Evolutionary conservation across 2,113 vertebrate genomes (phyloP).

Genomic region (Boleophthalmus pectinirostris): DNA sequence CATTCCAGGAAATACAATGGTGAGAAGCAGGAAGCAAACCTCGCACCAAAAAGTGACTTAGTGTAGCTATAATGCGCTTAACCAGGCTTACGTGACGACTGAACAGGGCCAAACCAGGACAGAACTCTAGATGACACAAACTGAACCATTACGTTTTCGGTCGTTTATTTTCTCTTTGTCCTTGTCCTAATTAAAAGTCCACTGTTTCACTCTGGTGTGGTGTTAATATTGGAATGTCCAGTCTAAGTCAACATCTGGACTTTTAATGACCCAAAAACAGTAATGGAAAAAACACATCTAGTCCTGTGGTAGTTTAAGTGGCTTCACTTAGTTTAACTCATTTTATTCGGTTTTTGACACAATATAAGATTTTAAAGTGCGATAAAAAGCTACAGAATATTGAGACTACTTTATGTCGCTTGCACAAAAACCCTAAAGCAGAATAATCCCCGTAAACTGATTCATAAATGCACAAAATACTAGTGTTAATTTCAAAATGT

Average conservation of each 20-base stretch:
- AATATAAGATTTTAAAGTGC: too few species aligned
- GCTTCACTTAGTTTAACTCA: constrained; percentile 18
- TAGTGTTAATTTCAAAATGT: too few species aligned
- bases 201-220: constrained; percentile 8
- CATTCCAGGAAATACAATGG: too few species aligned
- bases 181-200: constrained; percentile 32
- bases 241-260: constrained; percentile 59
- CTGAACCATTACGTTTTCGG: neutral
- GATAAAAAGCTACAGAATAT: too few species aligned
- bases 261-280: constrained; percentile 59
- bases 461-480: too few species aligned
- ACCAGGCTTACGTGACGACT: neutral
- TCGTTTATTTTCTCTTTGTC: constrained; percentile 22
- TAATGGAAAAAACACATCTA: constrained; percentile 63
- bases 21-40: too few species aligned
- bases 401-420: too few species aligned
- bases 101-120: neutral
- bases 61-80: neutral
- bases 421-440: too few species aligned
- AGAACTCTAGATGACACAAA: constrained; percentile 6
- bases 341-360: constrained; percentile 41
- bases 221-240: constrained; percentile 31
- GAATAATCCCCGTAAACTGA: too few species aligned
- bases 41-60: too few species aligned
- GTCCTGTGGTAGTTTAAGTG: constrained; percentile 45